A percentile compares a stretch with the other conserved stretches of the same genome.
Conservation (phyloP, 92 coral and sea anemone genomes). For the Micromussa lordhowensis region DNA sequence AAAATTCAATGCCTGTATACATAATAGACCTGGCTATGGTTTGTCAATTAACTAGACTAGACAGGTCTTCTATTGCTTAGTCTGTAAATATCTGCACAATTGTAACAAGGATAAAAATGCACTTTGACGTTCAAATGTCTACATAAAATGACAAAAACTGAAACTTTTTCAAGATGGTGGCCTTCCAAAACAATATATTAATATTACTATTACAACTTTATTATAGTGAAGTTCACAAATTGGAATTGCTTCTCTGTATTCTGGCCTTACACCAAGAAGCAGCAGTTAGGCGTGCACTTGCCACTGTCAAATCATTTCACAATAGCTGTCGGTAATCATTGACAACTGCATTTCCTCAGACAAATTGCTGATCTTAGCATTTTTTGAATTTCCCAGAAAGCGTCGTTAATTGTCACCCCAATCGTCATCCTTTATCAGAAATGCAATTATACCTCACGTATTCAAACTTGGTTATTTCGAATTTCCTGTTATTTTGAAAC, state of each 20-base stretch:
- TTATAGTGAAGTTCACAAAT: neutral
- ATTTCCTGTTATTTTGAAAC: neutral
- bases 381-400: too few relatives aligned
- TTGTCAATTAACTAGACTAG: neutral
- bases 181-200: neutral
- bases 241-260: neutral
- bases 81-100: neutral
- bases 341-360: neutral
- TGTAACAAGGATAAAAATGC: neutral
- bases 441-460: too few relatives aligned
- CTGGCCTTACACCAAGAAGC: neutral
- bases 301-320: neutral
- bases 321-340: neutral
- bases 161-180: neutral
- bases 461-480: neutral
- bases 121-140: neutral
- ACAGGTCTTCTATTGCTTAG: neutral
- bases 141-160: neutral
- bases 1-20: neutral
- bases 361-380: neutral
- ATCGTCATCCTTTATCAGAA: too few relatives aligned
- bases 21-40: neutral
- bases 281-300: neutral
- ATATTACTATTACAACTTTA: neutral
- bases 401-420: neutral